These are phyloP conservation scores for Vulpes lagopus DNA, from an alignment of 2,113 vertebrate genomes.

Conservation along the genomic window DNA sequence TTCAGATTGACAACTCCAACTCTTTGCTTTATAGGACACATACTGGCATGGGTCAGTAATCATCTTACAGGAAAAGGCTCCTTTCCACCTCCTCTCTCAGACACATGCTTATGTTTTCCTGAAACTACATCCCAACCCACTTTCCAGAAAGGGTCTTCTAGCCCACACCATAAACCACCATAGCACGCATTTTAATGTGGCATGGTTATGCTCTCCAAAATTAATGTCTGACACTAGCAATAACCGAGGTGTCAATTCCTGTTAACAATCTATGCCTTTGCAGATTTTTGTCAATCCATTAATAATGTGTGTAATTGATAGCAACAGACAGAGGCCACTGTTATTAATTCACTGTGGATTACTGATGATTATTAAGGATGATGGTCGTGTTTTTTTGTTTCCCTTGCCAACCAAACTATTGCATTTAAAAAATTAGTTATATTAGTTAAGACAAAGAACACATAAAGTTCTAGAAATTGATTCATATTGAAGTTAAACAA, in stretches of 20 bases:
- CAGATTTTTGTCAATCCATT: conserved; percentile 76
- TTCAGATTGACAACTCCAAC: background rate
- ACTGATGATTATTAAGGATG: conserved; percentile 66
- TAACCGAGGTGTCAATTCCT: conserved; percentile 71
- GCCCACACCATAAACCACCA: background rate
- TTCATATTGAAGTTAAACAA: conserved; percentile 45
- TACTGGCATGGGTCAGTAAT: background rate
- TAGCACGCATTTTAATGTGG: conserved; percentile 71
- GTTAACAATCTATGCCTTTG: conserved; percentile 65
- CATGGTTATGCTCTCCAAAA: conserved; percentile 53
- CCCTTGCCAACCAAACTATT: conserved; percentile 57
- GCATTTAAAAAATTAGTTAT: conserved; percentile 52
- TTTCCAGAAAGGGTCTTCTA: conserved; percentile 16
- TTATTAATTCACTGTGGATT: conserved; percentile 70
- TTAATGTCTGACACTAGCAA: conserved; percentile 74
- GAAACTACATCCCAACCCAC: background rate
- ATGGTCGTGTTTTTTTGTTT: background rate
- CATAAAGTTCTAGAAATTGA: conserved; percentile 36
- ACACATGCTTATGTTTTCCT: background rate
- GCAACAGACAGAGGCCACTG: conserved; percentile 49
- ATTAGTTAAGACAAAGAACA: conserved; percentile 46
- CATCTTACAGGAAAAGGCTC: background rate
- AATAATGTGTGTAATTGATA: conserved; percentile 77
- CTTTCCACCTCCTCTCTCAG: background rate
- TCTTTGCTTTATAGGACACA: background rate